Conservation (phyloP, 2,113 vertebrate species). For the Dipodomys stephensi region DNA sequence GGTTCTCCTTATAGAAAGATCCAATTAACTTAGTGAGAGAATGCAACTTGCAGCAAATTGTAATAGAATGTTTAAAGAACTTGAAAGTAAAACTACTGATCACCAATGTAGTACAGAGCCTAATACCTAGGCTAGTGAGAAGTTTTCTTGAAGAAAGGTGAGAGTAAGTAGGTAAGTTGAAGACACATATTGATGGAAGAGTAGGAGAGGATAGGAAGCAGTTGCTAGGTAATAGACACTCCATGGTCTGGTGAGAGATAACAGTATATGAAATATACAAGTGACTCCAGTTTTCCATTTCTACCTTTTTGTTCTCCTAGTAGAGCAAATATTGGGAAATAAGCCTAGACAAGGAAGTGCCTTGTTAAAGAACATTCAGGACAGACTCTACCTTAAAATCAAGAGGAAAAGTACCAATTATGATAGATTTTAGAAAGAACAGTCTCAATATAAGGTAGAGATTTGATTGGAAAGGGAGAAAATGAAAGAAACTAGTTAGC, state of each 20-base stretch:
- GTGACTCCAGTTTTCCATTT: neutral
- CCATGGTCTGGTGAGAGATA: neutral
- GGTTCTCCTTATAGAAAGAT: neutral
- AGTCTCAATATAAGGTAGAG: neutral
- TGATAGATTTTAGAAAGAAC: neutral
- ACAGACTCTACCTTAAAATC: neutral
- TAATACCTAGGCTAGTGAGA: neutral
- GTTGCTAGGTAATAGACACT: neutral
- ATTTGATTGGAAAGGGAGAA: neutral
- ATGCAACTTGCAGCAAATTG: neutral
- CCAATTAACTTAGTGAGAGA: neutral
- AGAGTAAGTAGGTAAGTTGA: neutral
- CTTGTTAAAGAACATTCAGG: neutral
- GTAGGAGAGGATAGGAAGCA: neutral
- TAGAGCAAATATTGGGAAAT: neutral
- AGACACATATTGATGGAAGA: neutral
- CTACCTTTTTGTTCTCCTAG: neutral
- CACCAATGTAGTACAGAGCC: neutral
- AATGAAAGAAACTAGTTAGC: neutral
- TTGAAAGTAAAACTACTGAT: neutral
- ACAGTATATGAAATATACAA: neutral
- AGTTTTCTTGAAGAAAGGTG: neutral
- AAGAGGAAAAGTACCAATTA: neutral
- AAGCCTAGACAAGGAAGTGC: neutral
- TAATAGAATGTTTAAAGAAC: neutral